Base-by-base conservation (phyloP, 2,113 vertebrate species). In the Atrichornis clamosus region DNA sequence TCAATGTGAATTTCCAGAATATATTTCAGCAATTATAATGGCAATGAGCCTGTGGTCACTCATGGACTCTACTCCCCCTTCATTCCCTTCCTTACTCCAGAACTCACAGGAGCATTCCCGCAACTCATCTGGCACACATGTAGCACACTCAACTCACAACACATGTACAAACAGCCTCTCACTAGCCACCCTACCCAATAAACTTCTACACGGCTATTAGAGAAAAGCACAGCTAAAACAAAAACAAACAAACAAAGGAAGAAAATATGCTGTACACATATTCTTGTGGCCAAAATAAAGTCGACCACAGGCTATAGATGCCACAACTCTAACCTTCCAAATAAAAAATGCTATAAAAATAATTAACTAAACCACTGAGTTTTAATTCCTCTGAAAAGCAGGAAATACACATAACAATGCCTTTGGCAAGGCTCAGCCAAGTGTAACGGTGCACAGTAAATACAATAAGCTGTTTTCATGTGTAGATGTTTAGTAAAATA, bases 121-220 rank as follows among this genome's bases (percentile, higher is more conserved):
- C 14, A 82, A 70, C 10, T 33, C 32, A 62, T 26, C 27, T 37
- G 18, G 20, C 1, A 5, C 46, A 47, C 1, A 1, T 7, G 13
- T 17, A 72, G 27, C 24, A 55, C 47, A 53, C 13, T 2, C 3
- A 81, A 56, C 37, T 70, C 37, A 23, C 26, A 77, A 41, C 7
- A 44, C 15, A 60, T 0, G 0, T 14, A 64, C 33, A 60, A 72
- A 80, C 1, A 81, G 55, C 26, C 15, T 63, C 27, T 24, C 41
- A 26, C 30, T 35, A 50, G 21, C 32, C 15, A 74, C 55, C 26
- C 35, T 17, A 69, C 16, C 17, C 44, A 78, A 42, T 33, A 62
- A 81, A 42, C 8, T 73, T 87, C 55, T 62, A 82, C 20, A 18
- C 4, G 17, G 10, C 35, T 46, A 26, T 16, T 63, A 41, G 7